These are phyloP conservation scores for Synergus gifuensis DNA, from an alignment of 2,888 invertebrate genomes.

Conservation along the genomic window DNA sequence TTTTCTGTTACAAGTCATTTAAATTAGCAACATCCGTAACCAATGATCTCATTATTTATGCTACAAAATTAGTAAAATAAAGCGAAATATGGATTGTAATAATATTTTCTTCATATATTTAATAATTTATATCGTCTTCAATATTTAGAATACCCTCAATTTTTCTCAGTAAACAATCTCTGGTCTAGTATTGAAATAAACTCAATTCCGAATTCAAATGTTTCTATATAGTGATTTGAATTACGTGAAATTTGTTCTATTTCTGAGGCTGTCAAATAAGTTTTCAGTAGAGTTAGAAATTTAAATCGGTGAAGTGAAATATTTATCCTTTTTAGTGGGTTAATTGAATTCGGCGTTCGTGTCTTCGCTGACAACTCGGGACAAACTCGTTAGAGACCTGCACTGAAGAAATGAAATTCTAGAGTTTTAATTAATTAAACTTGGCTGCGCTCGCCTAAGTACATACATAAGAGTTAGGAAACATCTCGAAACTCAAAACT, in stretches of 20 bases:
- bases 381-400: neutral
- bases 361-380: neutral
- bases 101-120: neutral
- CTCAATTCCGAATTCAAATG: too few relatives aligned
- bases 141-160: too few relatives aligned
- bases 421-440: slow-evolving; percentile 30
- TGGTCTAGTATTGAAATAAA: too few relatives aligned
- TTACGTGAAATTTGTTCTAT: too few relatives aligned
- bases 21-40: slow-evolving; percentile 12
- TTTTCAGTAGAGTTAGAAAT: neutral
- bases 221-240: too few relatives aligned
- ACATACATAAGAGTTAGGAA: slow-evolving; percentile 4
- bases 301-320: neutral
- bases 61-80: neutral
- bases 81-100: neutral
- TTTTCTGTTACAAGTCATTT: slow-evolving; percentile 7
- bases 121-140: neutral
- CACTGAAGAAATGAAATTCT: slow-evolving; percentile 27
- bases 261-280: too few relatives aligned
- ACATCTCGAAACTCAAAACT: neutral
- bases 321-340: slow-evolving; percentile 14
- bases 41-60: neutral
- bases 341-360: slow-evolving; percentile 6
- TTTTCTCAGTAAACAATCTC: too few relatives aligned
- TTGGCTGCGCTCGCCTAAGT: neutral